phyloP scores from a whole-genome alignment of 30 jellyfish, hydroid and myxozoan genomes.

The Clytia hemisphaerica region DNA sequence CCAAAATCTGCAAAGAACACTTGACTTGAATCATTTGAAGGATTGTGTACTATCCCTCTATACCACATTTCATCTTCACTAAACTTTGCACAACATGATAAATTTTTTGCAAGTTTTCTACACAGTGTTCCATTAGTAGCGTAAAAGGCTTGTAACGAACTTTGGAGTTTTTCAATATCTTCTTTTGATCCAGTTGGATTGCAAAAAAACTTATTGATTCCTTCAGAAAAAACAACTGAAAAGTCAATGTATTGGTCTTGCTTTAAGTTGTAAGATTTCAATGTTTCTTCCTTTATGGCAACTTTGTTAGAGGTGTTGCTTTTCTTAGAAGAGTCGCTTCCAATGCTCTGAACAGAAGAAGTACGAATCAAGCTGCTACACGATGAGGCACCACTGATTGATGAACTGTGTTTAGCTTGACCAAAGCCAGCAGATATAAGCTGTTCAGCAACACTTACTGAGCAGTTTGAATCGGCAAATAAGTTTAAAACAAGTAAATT shows the following conservation, averaged over 20 bases:
- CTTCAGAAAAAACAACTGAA: constrained; percentile 42
- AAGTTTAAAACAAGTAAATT: constrained; percentile 46
- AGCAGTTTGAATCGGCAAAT: constrained; percentile 43
- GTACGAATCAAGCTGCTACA: constrained; percentile 42
- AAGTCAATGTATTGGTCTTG: constrained; percentile 46
- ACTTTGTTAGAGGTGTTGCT: constrained; percentile 39
- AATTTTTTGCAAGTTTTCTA: constrained; percentile 16
- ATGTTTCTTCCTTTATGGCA: constrained; percentile 8
- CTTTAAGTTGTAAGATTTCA: not conserved
- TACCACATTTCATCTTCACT: constrained; percentile 77
- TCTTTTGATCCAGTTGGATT: constrained; percentile 47
- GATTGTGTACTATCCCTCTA: constrained; percentile 46
- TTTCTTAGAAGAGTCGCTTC: constrained; percentile 11
- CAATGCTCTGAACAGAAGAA: constrained; percentile 3
- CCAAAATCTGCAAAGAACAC: constrained; percentile 83
- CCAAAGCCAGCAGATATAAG: constrained; percentile 84
- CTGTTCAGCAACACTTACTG: constrained; percentile 63
- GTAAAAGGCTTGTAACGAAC: constrained; percentile 47
- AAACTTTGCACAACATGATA: constrained; percentile 79
- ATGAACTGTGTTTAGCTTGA: constrained; percentile 26
- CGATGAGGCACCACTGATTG: constrained; percentile 35
- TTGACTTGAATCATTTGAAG: constrained; percentile 14
- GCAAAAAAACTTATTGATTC: constrained; percentile 48
- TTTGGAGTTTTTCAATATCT: constrained; percentile 31
- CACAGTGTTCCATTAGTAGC: constrained; percentile 1